Percentiles rank a stretch among this genome's conserved stretches.
Evolutionary conservation across 2,888 invertebrate genomes (phyloP).

Genomic region (Leucozona laternaria): DNA sequence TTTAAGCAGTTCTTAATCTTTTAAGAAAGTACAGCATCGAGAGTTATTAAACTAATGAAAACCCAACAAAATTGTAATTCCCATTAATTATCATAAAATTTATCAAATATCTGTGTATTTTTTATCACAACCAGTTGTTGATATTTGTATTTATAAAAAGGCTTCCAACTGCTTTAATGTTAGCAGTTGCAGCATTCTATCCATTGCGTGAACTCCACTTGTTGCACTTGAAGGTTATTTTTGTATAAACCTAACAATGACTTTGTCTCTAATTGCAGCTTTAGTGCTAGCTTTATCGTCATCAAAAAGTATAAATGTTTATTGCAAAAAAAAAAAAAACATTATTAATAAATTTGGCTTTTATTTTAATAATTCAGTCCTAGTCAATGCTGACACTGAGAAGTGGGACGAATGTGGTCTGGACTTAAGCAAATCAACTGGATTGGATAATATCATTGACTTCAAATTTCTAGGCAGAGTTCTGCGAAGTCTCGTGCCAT

Average conservation of each 20-base stretch:
- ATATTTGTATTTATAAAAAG: slow-evolving; percentile 2
- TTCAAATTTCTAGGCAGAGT: slow-evolving; percentile 80
- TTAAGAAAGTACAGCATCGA: not conserved
- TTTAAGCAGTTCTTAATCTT: not conserved
- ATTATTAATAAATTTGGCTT: not conserved
- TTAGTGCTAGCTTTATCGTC: slow-evolving; percentile 1
- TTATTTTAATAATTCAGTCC: not conserved
- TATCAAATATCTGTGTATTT: not conserved
- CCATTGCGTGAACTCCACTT: not conserved
- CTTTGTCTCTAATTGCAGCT: not conserved
- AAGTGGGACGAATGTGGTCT: slow-evolving; percentile 78
- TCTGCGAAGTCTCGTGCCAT: slow-evolving; percentile 80
- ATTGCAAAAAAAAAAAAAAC: not conserved
- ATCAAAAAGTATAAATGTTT: not conserved
- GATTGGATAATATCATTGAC: slow-evolving; percentile 79
- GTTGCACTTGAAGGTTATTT: not conserved
- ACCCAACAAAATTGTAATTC: slow-evolving; percentile 7
- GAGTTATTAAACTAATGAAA: not conserved
- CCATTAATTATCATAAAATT: slow-evolving; percentile 9
- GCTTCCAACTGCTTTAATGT: not conserved
- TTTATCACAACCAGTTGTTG: not conserved
- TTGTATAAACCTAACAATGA: not conserved
- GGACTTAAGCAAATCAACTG: slow-evolving; percentile 77
- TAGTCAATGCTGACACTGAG: slow-evolving; percentile 27
- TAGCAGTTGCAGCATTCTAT: not conserved